Evolutionary conservation across 2,888 invertebrate genomes (phyloP), one percentile per base, ranked within the genome.

Genomic region (Mycalesis mineus): DNA sequence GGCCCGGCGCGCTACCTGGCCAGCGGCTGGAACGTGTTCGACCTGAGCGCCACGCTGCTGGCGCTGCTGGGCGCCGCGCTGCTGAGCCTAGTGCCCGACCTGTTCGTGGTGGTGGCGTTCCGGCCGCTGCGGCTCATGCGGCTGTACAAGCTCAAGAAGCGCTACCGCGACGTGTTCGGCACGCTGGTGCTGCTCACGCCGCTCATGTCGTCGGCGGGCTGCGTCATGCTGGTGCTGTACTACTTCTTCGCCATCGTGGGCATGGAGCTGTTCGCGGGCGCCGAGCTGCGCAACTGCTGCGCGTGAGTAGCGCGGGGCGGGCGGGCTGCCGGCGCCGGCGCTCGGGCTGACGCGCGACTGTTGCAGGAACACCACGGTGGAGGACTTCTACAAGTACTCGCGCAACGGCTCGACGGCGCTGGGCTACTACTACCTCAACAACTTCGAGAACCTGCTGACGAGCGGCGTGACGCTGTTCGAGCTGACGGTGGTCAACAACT

Each of bases 211-310:
- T 95, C 96, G 0, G 95, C 96, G 0, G 94, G 94, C 9, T 92
- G 95, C 64, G 96, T 96, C 9, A 95, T 96, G 92, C 86, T 95
- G 55, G 94, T 95, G 67, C 91, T 96, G 82, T 97, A 96, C 79
- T 97, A 96, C 81, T 96, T 95, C 88, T 97, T 96, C 84, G 95
- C 96, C 2, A 95, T 97, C 66, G 92, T 97, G 71, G 97, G 96
- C 52, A 97, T 97, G 96, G 97, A 97, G 78, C 83, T 96, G 17
- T 96, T 97, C 79, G 92, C 95, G 0, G 91, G 91, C 0, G 92
- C 93, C 67, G 92, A 95, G 70, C 91, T 97, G 75, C 91, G 87
- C 67, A 95, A 96, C 78, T 97, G 96, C 82, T 97, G 97, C 88
- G 91, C 92, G 95, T 96, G 82, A 89, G 94, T 91, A 55, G 3